Conservation (phyloP, 2,113 vertebrate species). For the Chlamydotis undulata region DNA sequence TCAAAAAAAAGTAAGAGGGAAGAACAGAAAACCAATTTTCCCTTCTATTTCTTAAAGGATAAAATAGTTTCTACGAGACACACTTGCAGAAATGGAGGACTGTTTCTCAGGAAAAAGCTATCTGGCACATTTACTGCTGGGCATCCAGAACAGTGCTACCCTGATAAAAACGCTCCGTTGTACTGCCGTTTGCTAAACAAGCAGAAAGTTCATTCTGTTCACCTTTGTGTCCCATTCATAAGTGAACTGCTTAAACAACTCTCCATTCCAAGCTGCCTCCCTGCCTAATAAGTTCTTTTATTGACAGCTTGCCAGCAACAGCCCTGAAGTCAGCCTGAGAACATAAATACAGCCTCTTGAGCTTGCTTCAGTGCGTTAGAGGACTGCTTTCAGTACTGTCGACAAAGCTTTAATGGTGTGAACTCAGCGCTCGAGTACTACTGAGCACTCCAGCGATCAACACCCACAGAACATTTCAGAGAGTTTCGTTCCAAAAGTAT, state of each 20-base stretch:
- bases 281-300: constrained; percentile 49
- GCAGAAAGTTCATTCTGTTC: not conserved
- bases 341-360: constrained; percentile 61
- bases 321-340: constrained; percentile 63
- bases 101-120: not conserved
- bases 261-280: constrained; percentile 42
- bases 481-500: constrained; percentile 46
- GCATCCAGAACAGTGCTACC: not conserved
- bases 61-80: not conserved
- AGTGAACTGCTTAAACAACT: constrained; percentile 15
- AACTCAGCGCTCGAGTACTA: constrained; percentile 40
- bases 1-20: not conserved
- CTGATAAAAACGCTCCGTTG: not conserved
- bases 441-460: constrained; percentile 46
- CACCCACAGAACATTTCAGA: constrained; percentile 48
- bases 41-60: not conserved
- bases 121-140: not conserved
- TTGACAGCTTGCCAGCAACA: constrained; percentile 57
- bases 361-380: constrained; percentile 32
- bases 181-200: not conserved
- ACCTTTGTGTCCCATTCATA: constrained; percentile 41
- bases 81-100: not conserved
- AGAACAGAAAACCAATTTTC: not conserved
- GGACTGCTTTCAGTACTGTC: constrained; percentile 26
- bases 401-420: constrained; percentile 61